These are phyloP conservation scores for Grapholita molesta DNA, from an alignment of 1,140 invertebrate genomes.

Conservation along the genomic window DNA sequence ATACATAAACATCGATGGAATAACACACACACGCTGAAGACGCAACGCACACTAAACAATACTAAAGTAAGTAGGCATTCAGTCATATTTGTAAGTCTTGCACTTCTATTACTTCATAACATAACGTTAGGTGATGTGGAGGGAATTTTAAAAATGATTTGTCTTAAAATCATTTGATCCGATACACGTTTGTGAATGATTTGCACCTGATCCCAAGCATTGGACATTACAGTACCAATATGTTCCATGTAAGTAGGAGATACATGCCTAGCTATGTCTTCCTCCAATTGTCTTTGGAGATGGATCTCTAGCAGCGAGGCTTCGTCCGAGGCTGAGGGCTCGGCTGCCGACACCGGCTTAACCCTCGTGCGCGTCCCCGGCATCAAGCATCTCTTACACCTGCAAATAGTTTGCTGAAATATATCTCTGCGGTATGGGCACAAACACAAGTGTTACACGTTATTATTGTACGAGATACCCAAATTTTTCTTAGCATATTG, in stretches of 20 bases:
- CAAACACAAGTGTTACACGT: too few species aligned
- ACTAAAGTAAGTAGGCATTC: too few species aligned
- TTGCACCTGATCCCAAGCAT: not conserved
- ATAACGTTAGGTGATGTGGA: too few species aligned
- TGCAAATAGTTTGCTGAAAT: conserved; percentile 2
- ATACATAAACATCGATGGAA: too few species aligned
- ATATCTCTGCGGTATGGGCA: too few species aligned
- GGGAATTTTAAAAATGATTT: not conserved
- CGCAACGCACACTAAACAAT: too few species aligned
- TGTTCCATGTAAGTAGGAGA: not conserved
- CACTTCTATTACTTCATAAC: too few species aligned
- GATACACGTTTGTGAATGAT: not conserved
- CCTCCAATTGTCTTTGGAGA: conserved; percentile 58
- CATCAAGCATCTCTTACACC: conserved; percentile 62
- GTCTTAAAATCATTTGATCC: not conserved
- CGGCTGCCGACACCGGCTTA: conserved; percentile 51
- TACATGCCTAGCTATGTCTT: conserved; percentile 61
- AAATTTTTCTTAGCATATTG: too few species aligned
- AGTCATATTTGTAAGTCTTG: too few species aligned
- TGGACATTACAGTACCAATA: not conserved
- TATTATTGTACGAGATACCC: too few species aligned
- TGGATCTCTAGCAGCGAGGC: conserved; percentile 51
- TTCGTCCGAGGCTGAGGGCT: conserved; percentile 54
- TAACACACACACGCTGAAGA: too few species aligned
- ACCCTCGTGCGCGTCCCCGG: conserved; percentile 48